Evolutionary conservation across 2,888 invertebrate genomes (phyloP).

Genomic region (Chrysotoxum bicinctum): DNA sequence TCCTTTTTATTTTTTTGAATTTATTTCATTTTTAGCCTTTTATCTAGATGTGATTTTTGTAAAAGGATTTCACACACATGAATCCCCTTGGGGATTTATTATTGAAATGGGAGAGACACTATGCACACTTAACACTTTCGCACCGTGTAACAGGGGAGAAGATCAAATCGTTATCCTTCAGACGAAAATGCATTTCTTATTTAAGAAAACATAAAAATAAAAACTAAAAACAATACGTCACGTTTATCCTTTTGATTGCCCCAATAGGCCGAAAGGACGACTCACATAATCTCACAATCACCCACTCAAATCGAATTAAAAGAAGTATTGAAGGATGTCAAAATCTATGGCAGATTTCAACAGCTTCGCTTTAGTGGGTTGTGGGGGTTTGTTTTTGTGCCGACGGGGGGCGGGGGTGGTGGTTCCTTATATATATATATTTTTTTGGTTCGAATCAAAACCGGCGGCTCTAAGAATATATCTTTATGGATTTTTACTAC

Average conservation of each 20-base stretch:
- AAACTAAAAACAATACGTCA: not conserved
- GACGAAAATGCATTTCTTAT: slow-evolving; percentile 1
- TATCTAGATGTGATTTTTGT: slow-evolving; percentile 36
- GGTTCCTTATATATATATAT: slow-evolving; percentile 1
- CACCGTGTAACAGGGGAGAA: not conserved
- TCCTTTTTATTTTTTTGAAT: slow-evolving; percentile 31
- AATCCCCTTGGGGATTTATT: slow-evolving; percentile 33
- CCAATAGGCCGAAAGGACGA: slow-evolving; percentile 19
- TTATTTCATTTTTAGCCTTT: slow-evolving; percentile 46
- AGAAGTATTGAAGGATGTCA: slow-evolving; percentile 1
- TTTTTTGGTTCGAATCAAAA: not conserved
- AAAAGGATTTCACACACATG: slow-evolving; percentile 38
- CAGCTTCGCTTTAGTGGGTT: not conserved
- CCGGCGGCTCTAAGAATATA: slow-evolving; percentile 21
- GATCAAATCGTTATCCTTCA: slow-evolving; percentile 2
- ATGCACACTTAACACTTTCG: slow-evolving; percentile 9
- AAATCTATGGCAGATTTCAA: not conserved
- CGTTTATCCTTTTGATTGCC: not conserved
- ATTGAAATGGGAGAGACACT: slow-evolving; percentile 11
- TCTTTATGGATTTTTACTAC: not conserved
- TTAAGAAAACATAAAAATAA: not conserved
- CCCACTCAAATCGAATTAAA: not conserved
- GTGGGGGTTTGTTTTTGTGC: not conserved
- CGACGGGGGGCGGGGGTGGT: not conserved
- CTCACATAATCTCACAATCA: slow-evolving; percentile 17